Evolutionary conservation across 2,888 invertebrate genomes (phyloP).

Genomic region (Platycheirus albimanus): DNA sequence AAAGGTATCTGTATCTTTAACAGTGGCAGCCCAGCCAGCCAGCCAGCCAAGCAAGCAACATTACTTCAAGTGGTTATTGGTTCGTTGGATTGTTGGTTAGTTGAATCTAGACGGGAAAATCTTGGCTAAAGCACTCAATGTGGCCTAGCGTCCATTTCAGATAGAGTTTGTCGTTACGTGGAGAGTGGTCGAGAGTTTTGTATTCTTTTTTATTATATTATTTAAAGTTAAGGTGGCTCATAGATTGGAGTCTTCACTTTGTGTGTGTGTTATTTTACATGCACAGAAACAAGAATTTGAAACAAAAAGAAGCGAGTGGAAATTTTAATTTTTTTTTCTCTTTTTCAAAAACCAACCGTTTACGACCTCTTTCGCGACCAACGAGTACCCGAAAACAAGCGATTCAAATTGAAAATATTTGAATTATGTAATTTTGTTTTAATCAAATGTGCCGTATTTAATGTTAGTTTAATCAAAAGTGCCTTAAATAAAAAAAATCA

Average conservation of each 20-base stretch:
- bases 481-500: conserved; percentile 43
- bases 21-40: conserved; percentile 39
- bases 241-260: conserved; percentile 9
- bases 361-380: conserved; percentile 57
- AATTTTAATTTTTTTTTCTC: too few relatives aligned
- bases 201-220: too few relatives aligned
- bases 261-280: not conserved
- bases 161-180: conserved; percentile 81
- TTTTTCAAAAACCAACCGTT: conserved; percentile 43
- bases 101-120: conserved; percentile 47
- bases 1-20: conserved; percentile 50
- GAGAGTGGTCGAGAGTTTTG: conserved; percentile 81
- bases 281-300: not conserved
- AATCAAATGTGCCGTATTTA: conserved; percentile 63
- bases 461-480: conserved; percentile 37
- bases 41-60: conserved; percentile 62
- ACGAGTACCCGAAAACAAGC: conserved; percentile 47
- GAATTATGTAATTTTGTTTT: conserved; percentile 22
- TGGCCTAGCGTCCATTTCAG: conserved; percentile 79
- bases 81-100: conserved; percentile 21
- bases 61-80: conserved; percentile 53
- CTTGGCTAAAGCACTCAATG: conserved; percentile 74
- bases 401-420: conserved; percentile 10
- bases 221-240: conserved; percentile 7
- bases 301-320: conserved; percentile 4